Conservation (phyloP, 2,888 invertebrate genomes). For the Calliphora vomitoria region DNA sequence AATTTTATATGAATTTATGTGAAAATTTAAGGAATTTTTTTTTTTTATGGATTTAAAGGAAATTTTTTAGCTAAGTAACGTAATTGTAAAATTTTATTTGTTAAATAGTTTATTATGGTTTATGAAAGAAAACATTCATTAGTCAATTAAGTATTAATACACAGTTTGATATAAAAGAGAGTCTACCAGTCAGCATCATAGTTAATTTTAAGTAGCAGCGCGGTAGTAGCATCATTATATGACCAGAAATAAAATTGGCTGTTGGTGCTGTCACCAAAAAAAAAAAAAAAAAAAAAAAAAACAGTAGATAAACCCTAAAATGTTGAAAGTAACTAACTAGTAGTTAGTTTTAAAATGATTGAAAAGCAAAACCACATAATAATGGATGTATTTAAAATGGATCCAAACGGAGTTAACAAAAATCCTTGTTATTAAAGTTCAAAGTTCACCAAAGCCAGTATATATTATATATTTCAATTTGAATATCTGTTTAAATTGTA, state of each 20-base stretch:
- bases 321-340: not conserved
- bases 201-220: not conserved
- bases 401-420: too few relatives aligned
- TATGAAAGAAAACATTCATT: slow-evolving; percentile 18
- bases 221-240: not conserved
- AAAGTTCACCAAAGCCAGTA: too few relatives aligned
- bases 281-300: not conserved
- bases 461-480: too few relatives aligned
- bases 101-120: not conserved
- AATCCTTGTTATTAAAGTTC: too few relatives aligned
- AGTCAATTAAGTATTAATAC: slow-evolving; percentile 13
- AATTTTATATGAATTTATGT: too few relatives aligned
- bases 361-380: not conserved
- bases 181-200: not conserved
- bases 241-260: slow-evolving; percentile 1
- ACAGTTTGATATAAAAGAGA: slow-evolving; percentile 15
- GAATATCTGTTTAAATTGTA: too few relatives aligned
- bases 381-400: too few relatives aligned
- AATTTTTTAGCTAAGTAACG: not conserved
- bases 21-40: too few relatives aligned
- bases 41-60: too few relatives aligned
- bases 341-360: not conserved
- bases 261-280: slow-evolving; percentile 2
- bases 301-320: not conserved
- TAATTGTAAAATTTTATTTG: not conserved